Evolutionary conservation across 2,888 invertebrate genomes (phyloP).

Genomic region (Acrobasis suavella): DNA sequence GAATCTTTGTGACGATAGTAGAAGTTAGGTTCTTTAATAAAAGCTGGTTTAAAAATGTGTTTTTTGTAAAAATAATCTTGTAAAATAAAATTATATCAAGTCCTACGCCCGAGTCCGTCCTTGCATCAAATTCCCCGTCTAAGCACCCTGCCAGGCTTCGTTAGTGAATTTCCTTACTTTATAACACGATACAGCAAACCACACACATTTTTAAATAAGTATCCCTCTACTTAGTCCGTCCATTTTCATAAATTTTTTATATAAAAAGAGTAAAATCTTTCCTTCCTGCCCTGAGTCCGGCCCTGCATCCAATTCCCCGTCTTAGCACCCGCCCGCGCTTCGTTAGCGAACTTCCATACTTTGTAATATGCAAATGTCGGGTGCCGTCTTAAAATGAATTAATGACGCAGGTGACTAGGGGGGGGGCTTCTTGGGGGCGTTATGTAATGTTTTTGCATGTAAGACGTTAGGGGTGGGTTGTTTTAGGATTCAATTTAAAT

Average conservation of each 20-base stretch:
- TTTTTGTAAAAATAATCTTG: too few species aligned
- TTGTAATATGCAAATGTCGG: slow-evolving; percentile 82
- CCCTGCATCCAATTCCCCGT: slow-evolving; percentile 78
- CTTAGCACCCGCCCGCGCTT: slow-evolving; percentile 64
- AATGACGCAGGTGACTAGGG: slow-evolving; percentile 77
- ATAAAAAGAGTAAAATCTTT: not conserved
- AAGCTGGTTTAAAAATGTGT: too few species aligned
- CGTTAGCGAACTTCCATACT: slow-evolving; percentile 82
- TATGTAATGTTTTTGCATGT: slow-evolving; percentile 22
- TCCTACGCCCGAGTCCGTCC: too few species aligned
- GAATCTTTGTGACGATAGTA: too few species aligned
- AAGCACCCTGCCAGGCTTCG: too few species aligned
- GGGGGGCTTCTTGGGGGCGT: slow-evolving; percentile 34
- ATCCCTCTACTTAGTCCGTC: too few species aligned
- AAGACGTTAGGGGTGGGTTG: not conserved
- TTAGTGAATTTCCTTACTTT: too few species aligned
- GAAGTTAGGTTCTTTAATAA: too few species aligned
- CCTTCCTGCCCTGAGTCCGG: slow-evolving; percentile 38
- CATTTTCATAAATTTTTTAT: not conserved
- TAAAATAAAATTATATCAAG: too few species aligned
- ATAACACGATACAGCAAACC: too few species aligned
- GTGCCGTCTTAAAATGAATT: slow-evolving; percentile 79
- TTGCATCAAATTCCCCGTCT: too few species aligned
- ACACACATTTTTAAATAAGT: too few species aligned
- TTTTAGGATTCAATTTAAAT: not conserved